Base-by-base conservation (phyloP, 2,888 invertebrate genomes). In the Danaus chrysippus region DNA sequence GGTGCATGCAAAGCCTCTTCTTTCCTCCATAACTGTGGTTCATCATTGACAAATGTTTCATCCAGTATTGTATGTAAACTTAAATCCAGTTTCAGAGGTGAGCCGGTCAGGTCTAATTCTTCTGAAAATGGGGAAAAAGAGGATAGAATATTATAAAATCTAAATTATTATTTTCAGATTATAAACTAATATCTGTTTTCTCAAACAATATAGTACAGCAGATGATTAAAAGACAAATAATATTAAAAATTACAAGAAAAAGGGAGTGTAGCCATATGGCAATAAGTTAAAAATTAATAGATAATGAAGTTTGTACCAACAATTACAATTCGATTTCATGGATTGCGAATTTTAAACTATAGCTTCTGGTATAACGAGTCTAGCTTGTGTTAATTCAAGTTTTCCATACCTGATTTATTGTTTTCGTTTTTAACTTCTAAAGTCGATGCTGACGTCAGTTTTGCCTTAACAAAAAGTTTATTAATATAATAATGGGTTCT, bases 101-200 rank as follows among this genome's bases (percentile, higher is more conserved):
- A 92, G 1, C 92, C 92, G 3, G 92, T 92, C 2, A 92, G 71
- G 10, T 92, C 92, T 3, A 92, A 68, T 59, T 88, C 89, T 68
- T 89, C 90, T 90, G 76, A 13, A 79, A 81, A 44, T 19, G 12
- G 9, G 12, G 46, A n/a, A 23, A 15, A 17, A 1, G 11, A 8
- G 10, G 15, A 17, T 10, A 15, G 46, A 46, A 2, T 6, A 13
- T 17, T 17, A 49, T 17, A n/a, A 9, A 49, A 3, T 34, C 23
- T 5, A 34, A 34, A 34, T 34, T 34, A 34, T 34, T 34, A 5
- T 5, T 34, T 3, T 34, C 1, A 34, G 6, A 34, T 5, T 34
- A 6, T 34, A 5, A 34, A 34, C 23, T 34, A 34, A 34, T 34
- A 34, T 34, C 1, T 34, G 23, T 34, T 34, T 23, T 34, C 3